These are phyloP conservation scores for Leucopternis melanops DNA, from an alignment of 2,113 vertebrate genomes.

Conservation along the genomic window DNA sequence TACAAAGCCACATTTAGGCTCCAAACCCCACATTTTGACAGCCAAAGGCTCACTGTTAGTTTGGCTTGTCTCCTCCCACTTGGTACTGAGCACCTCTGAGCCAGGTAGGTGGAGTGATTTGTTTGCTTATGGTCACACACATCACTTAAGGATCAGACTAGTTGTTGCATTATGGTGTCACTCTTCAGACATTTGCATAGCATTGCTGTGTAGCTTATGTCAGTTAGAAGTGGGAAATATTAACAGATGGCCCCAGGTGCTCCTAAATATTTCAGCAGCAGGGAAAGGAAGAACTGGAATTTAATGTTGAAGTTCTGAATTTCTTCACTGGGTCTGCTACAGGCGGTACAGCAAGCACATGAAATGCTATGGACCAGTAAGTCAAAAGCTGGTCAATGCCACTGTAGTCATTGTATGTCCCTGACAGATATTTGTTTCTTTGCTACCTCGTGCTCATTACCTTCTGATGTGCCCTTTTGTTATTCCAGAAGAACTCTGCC, in stretches of 20 bases:
- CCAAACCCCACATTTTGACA: no score
- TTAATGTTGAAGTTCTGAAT: neutral
- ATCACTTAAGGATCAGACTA: slow-evolving; percentile 9
- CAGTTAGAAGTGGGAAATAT: neutral
- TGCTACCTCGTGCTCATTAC: neutral
- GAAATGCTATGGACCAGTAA: neutral
- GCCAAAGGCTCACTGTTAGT: no score
- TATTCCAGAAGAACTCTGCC: neutral
- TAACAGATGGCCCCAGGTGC: neutral
- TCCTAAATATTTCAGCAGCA: neutral
- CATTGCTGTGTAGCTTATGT: neutral
- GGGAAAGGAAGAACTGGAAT: neutral
- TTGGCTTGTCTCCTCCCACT: neutral
- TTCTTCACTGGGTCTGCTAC: neutral
- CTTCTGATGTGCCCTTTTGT: neutral
- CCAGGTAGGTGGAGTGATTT: neutral
- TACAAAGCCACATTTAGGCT: no score
- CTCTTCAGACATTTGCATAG: neutral
- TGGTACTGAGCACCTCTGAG: neutral
- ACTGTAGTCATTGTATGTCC: neutral
- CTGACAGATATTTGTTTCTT: neutral
- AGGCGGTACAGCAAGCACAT: neutral
- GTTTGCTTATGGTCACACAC: neutral
- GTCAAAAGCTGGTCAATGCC: neutral
- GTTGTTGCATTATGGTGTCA: slow-evolving; percentile 30